Evolutionary conservation across 92 coral and sea anemone species (phyloP).

Genomic region (Micromussa lordhowensis): DNA sequence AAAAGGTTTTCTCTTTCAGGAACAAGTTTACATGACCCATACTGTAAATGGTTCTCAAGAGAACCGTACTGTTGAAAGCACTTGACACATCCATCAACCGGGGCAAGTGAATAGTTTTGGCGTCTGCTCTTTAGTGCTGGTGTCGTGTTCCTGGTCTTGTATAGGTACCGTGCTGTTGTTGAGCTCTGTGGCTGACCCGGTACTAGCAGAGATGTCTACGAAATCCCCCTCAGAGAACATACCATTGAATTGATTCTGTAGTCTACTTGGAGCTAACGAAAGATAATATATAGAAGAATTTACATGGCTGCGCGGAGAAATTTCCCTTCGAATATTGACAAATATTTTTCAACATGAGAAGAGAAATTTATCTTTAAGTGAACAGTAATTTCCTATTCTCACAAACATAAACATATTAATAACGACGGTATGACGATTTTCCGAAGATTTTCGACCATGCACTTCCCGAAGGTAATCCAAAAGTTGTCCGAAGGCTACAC

Average conservation of each 20-base stretch:
- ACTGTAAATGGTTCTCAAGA: constrained; percentile 57
- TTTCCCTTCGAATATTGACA: too few relatives aligned
- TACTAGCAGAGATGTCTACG: constrained; percentile 31
- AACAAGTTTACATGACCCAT: constrained; percentile 39
- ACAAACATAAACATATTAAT: too few relatives aligned
- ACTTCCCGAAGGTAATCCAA: too few relatives aligned
- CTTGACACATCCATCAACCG: constrained; percentile 54
- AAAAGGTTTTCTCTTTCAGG: constrained; percentile 48
- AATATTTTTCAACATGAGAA: too few relatives aligned
- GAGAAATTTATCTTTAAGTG: too few relatives aligned
- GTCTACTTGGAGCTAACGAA: constrained; percentile 20
- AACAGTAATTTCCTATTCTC: too few relatives aligned
- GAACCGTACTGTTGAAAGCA: constrained; percentile 54
- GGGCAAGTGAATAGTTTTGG: constrained; percentile 49
- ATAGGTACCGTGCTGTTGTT: background rate
- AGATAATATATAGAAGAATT: constrained; percentile 1
- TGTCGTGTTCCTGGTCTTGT: background rate
- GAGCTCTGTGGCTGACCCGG: background rate
- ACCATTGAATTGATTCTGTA: constrained; percentile 7
- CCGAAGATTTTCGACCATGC: too few relatives aligned
- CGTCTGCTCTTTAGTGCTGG: background rate
- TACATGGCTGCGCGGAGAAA: too few relatives aligned
- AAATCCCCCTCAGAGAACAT: constrained; percentile 40
- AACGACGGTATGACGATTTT: too few relatives aligned
- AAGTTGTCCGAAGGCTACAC: too few relatives aligned